phyloP scores from a whole-genome alignment of 2,797 vertebrate genomes.

The Rhinella marina region DNA sequence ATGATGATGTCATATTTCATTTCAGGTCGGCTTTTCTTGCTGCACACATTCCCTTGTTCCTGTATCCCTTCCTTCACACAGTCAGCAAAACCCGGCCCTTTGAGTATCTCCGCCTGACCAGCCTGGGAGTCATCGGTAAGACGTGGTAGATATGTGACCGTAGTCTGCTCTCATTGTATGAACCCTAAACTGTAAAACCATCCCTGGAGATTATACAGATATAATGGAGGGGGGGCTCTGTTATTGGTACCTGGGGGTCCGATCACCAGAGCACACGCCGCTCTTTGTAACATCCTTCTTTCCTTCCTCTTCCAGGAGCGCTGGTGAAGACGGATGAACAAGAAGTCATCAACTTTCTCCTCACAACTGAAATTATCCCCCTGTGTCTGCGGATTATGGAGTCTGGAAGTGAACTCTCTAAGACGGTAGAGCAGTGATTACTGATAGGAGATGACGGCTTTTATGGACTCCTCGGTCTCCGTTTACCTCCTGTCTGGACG shows the following conservation, averaged over 20 bases:
- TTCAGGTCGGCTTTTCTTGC: constrained; percentile 87
- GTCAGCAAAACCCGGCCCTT: constrained; percentile 98
- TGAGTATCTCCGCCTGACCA: constrained; percentile 95
- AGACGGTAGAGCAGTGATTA: constrained; percentile 82
- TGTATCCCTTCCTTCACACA: constrained; percentile 96
- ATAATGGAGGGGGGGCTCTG: too few relatives aligned
- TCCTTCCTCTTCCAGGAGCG: constrained; percentile 78
- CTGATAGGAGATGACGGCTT: neutral
- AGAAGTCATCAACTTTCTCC: constrained; percentile 97
- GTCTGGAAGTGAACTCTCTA: constrained; percentile 97
- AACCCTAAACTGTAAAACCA: neutral
- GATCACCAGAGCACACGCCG: neutral
- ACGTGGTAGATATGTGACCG: neutral
- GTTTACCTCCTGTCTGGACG: neutral
- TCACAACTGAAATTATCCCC: constrained; percentile 98
- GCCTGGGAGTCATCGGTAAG: constrained; percentile 96
- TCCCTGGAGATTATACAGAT: too few relatives aligned
- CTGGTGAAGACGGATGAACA: constrained; percentile 98
- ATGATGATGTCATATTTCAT: neutral
- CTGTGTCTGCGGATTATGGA: constrained; percentile 98
- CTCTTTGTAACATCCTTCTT: neutral
- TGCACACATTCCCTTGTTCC: constrained; percentile 88
- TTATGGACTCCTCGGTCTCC: neutral
- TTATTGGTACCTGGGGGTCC: too few relatives aligned
- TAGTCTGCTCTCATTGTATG: too few relatives aligned